A percentile compares a stretch with the other conserved stretches of the same genome.
Evolutionary conservation across 2,888 invertebrate genomes (phyloP).

Genomic region (Caenorhabditis sp.): DNA sequence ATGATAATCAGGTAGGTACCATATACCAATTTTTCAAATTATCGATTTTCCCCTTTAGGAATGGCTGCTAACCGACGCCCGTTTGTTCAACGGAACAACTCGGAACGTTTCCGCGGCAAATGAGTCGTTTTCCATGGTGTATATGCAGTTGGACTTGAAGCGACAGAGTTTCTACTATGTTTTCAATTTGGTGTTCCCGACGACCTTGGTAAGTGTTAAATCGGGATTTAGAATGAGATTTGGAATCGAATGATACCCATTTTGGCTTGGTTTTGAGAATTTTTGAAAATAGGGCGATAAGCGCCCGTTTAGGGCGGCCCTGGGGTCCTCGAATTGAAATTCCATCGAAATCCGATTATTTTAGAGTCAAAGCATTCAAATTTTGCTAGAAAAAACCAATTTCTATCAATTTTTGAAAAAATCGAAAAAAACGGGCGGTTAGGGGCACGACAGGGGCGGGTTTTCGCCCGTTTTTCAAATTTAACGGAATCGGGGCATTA

Average conservation of each 20-base stretch:
- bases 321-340: too few species aligned
- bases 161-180: conserved; percentile 85
- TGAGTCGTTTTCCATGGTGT: conserved; percentile 80
- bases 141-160: conserved; percentile 77
- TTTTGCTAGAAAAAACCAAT: too few species aligned
- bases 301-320: too few species aligned
- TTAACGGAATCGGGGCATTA: too few species aligned
- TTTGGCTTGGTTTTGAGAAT: not conserved
- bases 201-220: conserved; percentile 83
- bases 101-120: conserved; percentile 72
- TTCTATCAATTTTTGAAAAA: too few species aligned
- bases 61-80: conserved; percentile 76
- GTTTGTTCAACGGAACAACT: conserved; percentile 77
- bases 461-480: too few species aligned
- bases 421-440: too few species aligned
- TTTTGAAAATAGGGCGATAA: not conserved
- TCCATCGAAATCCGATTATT: too few species aligned
- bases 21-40: not conserved
- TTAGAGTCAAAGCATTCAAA: too few species aligned
- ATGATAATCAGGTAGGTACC: conserved; percentile 79
- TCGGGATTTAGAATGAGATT: not conserved
- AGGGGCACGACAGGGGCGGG: too few species aligned
- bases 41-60: conserved; percentile 48
- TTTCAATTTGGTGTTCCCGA: conserved; percentile 85
- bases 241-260: too few species aligned